Evolutionary conservation across 2,797 vertebrate genomes (phyloP).

Genomic region (Spinus olivaceus): DNA sequence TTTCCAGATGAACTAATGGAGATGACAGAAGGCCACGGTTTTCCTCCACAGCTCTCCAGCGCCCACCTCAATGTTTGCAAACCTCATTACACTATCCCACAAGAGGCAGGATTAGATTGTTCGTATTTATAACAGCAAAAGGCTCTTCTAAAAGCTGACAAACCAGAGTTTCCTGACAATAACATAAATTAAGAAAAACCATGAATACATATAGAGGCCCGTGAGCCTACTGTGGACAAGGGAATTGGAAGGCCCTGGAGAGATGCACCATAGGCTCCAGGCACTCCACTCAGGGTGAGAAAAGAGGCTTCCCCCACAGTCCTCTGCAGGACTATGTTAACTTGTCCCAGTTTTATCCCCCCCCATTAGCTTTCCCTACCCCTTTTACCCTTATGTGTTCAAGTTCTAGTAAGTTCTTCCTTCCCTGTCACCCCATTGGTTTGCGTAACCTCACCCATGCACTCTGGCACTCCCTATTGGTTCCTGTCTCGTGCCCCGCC

Average conservation of each 20-base stretch:
- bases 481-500: not conserved
- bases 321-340: not conserved
- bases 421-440: not conserved
- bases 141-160: not conserved
- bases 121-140: not conserved
- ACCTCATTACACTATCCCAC: not conserved
- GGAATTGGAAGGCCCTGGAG: rapidly evolving
- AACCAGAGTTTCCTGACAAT: not conserved
- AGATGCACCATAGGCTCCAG: not conserved
- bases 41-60: not conserved
- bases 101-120: not conserved
- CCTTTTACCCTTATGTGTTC: not conserved
- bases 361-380: not conserved
- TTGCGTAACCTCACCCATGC: not conserved
- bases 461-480: not conserved
- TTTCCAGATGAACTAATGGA: not conserved
- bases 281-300: not conserved
- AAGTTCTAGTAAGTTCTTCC: not conserved
- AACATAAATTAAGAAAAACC: not conserved
- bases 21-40: not conserved
- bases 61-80: not conserved
- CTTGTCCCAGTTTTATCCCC: not conserved
- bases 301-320: not conserved
- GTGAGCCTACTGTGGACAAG: rapidly evolving
- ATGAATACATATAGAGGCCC: rapidly evolving